Conservation (phyloP, 2,888 invertebrate species). For the Cheilosia vulpina region DNA sequence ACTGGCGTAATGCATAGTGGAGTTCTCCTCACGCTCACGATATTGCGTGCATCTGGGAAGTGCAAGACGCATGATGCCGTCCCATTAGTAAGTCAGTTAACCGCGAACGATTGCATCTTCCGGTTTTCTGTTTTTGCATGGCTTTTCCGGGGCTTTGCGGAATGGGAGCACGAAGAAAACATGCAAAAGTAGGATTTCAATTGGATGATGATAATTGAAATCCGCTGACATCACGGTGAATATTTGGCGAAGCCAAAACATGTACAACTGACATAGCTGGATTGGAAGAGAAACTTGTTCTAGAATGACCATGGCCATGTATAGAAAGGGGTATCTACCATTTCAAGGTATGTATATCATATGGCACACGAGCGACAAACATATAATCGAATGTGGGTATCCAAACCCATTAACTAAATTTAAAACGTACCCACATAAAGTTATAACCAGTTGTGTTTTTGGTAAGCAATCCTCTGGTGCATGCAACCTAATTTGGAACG, state of each 20-base stretch:
- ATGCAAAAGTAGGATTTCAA: slow-evolving; percentile 32
- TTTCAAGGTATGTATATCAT: slow-evolving; percentile 19
- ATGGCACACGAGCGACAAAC: slow-evolving; percentile 19
- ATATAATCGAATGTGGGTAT: slow-evolving; percentile 37
- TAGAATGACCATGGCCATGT: slow-evolving; percentile 17
- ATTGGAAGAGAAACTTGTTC: slow-evolving; percentile 49
- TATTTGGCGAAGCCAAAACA: slow-evolving; percentile 2
- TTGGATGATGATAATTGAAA: slow-evolving; percentile 8
- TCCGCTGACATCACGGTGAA: slow-evolving; percentile 26
- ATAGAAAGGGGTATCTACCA: slow-evolving; percentile 25
- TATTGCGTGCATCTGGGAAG: slow-evolving; percentile 60
- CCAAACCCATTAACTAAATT: slow-evolving; percentile 23
- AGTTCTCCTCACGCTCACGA: slow-evolving; percentile 6
- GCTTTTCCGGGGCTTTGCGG: slow-evolving; percentile 58
- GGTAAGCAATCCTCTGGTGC: no score
- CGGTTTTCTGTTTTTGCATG: slow-evolving; percentile 54
- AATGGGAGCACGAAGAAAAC: slow-evolving; percentile 61
- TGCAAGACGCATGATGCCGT: slow-evolving; percentile 61
- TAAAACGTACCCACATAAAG: background rate
- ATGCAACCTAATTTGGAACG: no score
- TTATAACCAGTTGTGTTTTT: no score
- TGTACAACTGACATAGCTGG: slow-evolving; percentile 16
- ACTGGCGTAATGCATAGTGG: background rate
- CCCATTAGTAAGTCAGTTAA: slow-evolving; percentile 71
- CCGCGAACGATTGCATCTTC: slow-evolving; percentile 63